Evolutionary conservation across 2,888 invertebrate species (phyloP).

Genomic region (Amphipoea lucens): DNA sequence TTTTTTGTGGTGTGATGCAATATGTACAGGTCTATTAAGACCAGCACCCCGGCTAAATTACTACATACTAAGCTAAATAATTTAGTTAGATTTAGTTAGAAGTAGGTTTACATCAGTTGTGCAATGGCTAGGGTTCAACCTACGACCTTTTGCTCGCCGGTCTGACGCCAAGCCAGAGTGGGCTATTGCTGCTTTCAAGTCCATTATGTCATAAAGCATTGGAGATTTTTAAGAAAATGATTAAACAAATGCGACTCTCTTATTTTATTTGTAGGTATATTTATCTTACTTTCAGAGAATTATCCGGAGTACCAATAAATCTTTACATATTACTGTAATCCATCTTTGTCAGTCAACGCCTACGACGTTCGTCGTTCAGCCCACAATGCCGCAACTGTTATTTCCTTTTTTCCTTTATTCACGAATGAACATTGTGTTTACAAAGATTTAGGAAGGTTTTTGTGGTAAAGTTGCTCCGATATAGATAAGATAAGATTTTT

Average conservation of each 20-base stretch:
- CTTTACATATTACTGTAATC: slow-evolving; percentile 56
- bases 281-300: slow-evolving; percentile 51
- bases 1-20: background rate
- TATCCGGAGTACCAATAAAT: slow-evolving; percentile 59
- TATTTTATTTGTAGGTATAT: slow-evolving; percentile 20
- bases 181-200: background rate
- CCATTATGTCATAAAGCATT: background rate
- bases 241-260: background rate
- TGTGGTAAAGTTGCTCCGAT: background rate
- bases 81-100: background rate
- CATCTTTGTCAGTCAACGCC: slow-evolving; percentile 64
- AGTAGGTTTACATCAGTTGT: background rate
- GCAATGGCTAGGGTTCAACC: background rate
- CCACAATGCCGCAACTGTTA: slow-evolving; percentile 51
- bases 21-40: background rate
- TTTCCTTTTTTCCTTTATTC: slow-evolving; percentile 50
- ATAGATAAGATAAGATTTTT: background rate
- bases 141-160: background rate
- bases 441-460: slow-evolving; percentile 9
- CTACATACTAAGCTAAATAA: background rate
- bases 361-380: slow-evolving; percentile 50
- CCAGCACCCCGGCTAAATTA: background rate
- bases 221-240: background rate
- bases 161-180: background rate
- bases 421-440: slow-evolving; percentile 31